Evolutionary conservation across 1,140 invertebrate genomes (phyloP).

Genomic region (Hyphantria cunea): DNA sequence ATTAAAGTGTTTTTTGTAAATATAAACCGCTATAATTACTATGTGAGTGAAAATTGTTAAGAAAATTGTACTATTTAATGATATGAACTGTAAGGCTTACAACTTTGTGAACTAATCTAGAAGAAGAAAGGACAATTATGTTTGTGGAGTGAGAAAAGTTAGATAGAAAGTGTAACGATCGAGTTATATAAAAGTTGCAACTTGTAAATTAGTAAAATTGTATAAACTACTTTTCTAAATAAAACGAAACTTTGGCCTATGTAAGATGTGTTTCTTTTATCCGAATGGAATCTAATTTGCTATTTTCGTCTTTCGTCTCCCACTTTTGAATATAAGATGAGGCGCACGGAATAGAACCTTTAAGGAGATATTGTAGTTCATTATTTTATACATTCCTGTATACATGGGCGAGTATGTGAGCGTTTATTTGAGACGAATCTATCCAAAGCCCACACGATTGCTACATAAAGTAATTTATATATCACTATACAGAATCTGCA

Average conservation of each 20-base stretch:
- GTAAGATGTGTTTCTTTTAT: conserved; percentile 47
- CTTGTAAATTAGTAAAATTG: conserved; percentile 73
- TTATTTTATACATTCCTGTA: too few relatives aligned
- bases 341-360: too few relatives aligned
- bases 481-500: too few relatives aligned
- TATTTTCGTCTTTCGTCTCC: too few relatives aligned
- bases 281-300: conserved; percentile 4
- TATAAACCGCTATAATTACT: conserved; percentile 51
- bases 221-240: conserved; percentile 79
- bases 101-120: conserved; percentile 59
- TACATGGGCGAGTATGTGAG: too few relatives aligned
- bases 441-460: too few relatives aligned
- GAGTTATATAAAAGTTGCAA: conserved; percentile 45
- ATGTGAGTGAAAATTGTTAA: conserved; percentile 52
- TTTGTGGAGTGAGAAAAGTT: conserved; percentile 58
- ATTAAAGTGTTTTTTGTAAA: conserved; percentile 73
- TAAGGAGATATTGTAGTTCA: too few relatives aligned
- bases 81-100: conserved; percentile 60
- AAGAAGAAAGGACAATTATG: conserved; percentile 30
- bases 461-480: too few relatives aligned
- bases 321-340: too few relatives aligned
- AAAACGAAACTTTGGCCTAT: conserved; percentile 79
- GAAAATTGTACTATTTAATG: conserved; percentile 38
- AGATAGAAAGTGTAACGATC: conserved; percentile 43
- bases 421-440: too few relatives aligned